Evolutionary conservation across 2,113 vertebrate genomes (phyloP).

Genomic region (Lampris incognitus): DNA sequence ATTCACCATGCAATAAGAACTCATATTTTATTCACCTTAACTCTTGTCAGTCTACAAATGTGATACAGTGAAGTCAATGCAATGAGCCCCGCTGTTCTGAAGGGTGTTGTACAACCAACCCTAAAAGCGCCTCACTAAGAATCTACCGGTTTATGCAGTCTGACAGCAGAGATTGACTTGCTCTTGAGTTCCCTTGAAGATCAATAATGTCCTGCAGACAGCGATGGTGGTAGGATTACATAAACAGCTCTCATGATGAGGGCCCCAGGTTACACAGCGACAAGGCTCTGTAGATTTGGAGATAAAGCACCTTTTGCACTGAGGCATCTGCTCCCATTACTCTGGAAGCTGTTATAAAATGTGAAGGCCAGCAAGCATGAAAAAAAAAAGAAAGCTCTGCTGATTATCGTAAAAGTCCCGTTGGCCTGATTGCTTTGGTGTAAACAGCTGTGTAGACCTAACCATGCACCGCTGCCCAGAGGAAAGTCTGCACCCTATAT

Average conservation of each 20-base stretch:
- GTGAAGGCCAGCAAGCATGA: slow-evolving; percentile 63
- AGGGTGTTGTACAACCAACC: background rate
- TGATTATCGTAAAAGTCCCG: slow-evolving; percentile 75
- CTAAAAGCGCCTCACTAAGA: slow-evolving; percentile 36
- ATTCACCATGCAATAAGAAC: background rate
- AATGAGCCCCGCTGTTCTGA: slow-evolving; percentile 55
- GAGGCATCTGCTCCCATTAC: slow-evolving; percentile 84
- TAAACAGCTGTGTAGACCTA: slow-evolving; percentile 66
- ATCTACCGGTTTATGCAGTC: slow-evolving; percentile 78
- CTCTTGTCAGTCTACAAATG: slow-evolving; percentile 13
- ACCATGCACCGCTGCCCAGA: slow-evolving; percentile 63
- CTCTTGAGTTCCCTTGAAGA: slow-evolving; percentile 79
- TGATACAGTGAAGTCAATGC: slow-evolving; percentile 4
- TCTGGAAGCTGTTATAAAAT: slow-evolving; percentile 77
- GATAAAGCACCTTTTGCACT: slow-evolving; percentile 80
- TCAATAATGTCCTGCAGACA: slow-evolving; percentile 80
- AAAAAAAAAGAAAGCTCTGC: slow-evolving; percentile 61
- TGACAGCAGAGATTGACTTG: slow-evolving; percentile 75
- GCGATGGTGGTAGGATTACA: slow-evolving; percentile 80
- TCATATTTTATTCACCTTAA: slow-evolving; percentile 16
- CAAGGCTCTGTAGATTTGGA: slow-evolving; percentile 65
- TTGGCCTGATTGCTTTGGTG: slow-evolving; percentile 76
- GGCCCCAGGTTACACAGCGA: slow-evolving; percentile 48
- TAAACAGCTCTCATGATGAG: slow-evolving; percentile 83
- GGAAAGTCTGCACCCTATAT: slow-evolving; percentile 77